Percentiles rank a stretch among this genome's conserved stretches.
phyloP scores from a whole-genome alignment of 2,113 vertebrate genomes.

The Tursiops truncatus region DNA sequence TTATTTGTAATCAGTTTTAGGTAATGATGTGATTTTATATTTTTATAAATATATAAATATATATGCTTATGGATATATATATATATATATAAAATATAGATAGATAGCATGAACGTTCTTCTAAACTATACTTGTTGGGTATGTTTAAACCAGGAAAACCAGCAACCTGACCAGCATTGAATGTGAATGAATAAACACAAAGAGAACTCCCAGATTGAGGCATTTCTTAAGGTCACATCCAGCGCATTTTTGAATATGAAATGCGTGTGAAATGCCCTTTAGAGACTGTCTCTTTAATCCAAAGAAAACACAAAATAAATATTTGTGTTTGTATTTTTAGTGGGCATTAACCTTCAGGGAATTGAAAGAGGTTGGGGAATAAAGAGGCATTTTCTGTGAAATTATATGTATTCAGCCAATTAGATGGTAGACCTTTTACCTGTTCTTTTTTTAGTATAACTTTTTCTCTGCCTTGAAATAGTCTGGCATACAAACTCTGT shows the following conservation, averaged over 20 bases:
- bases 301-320: slow-evolving; percentile 56
- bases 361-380: background rate
- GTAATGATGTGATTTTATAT: background rate
- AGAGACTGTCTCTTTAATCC: slow-evolving; percentile 36
- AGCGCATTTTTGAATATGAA: slow-evolving; percentile 56
- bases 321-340: slow-evolving; percentile 59
- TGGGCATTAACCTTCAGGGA: slow-evolving; percentile 54
- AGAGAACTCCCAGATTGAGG: slow-evolving; percentile 21
- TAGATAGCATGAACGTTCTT: background rate
- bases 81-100: background rate
- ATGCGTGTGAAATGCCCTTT: slow-evolving; percentile 67
- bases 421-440: background rate
- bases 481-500: background rate
- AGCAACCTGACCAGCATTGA: background rate
- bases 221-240: slow-evolving; percentile 64
- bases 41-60: background rate
- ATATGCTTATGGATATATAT: background rate
- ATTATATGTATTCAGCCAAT: slow-evolving; percentile 10
- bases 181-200: slow-evolving; percentile 35
- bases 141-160: background rate
- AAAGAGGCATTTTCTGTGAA: slow-evolving; percentile 32
- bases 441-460: background rate
- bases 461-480: slow-evolving; percentile 38
- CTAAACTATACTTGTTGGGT: background rate
- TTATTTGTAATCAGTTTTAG: background rate